Evolutionary conservation across 1,140 invertebrate genomes (phyloP).

Genomic region (Geopemphigus sp.): DNA sequence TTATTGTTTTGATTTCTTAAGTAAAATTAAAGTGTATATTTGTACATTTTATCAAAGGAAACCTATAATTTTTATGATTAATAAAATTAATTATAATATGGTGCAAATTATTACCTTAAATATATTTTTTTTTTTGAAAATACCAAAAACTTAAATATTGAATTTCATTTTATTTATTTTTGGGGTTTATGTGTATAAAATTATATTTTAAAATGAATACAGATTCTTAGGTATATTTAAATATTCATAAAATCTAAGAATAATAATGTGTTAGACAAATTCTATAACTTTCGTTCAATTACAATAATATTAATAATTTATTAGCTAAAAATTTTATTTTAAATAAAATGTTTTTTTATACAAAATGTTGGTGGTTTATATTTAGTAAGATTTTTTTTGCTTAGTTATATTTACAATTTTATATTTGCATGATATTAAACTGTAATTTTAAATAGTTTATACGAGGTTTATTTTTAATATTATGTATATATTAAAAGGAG

Average conservation of each 20-base stretch:
- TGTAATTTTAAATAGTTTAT: background rate
- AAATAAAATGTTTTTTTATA: background rate
- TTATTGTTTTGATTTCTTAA: no score
- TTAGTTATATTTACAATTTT: background rate
- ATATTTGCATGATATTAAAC: conserved; percentile 1
- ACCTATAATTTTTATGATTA: background rate
- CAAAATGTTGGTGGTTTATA: background rate
- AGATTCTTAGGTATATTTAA: no score
- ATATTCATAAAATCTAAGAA: no score
- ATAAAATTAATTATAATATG: no score
- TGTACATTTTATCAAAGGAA: background rate
- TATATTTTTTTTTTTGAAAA: background rate
- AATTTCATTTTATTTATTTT: no score
- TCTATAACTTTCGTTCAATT: no score
- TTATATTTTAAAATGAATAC: no score
- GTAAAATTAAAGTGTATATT: no score
- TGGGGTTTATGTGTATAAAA: no score
- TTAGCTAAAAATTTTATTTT: background rate
- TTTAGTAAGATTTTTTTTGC: background rate
- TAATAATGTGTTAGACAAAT: no score
- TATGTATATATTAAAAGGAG: background rate
- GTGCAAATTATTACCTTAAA: no score
- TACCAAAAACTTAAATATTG: background rate
- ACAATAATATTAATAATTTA: background rate
- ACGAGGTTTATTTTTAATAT: background rate